Base-by-base conservation (phyloP, 35 echinoderm and acorn worm genomes). In the Holothuria glaberrima region DNA sequence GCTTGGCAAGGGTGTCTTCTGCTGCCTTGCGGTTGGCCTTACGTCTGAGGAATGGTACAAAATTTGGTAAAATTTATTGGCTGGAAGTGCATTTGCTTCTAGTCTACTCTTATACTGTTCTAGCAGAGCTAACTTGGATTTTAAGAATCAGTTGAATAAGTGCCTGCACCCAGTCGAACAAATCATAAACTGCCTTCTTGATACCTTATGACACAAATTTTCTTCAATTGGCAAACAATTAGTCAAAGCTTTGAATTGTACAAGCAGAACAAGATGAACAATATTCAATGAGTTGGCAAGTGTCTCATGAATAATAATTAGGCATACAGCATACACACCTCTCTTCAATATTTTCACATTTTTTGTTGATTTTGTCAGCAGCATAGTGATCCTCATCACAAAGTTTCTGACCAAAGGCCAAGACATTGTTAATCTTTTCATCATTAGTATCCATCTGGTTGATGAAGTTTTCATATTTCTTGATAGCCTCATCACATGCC, bases 291-390 rank as follows among this genome's bases (percentile, higher is more conserved):
- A 29, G 16, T 24, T 24, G 2, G 21, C 29, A 5, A 5, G 63
- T 4, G 63, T 67, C 6, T 67, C 63, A 67, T 67, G 21, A 32
- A n/a, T n/a, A n/a, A n/a, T n/a, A n/a, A n/a, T n/a, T n/a, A n/a
- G n/a, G n/a, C n/a, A n/a, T n/a, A n/a, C 9, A 17, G 16, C 50
- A 54, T 54, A 84, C 80, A 25, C 60, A 99, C 97, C 97, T 95
- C 75, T 99, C 97, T 77, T 99, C 97, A 41, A 99, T 87, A 76
- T 93, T 99, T 64, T 99, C 97, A 65, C 88, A 91, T 78, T 99
- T 99, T 88, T 99, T 99, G 93, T 93, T 95, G 93, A 99, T 92
- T 88, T 99, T 99, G 38, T 99, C 97, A 30, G 97, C 93, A 59
- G 93, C 97, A 48, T 99, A 99, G 61, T 99, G 97, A 58, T 99